Evolutionary conservation across 2,888 invertebrate genomes (phyloP), one percentile per base, ranked within the genome.

Genomic region (Cremastinae sp.): DNA sequence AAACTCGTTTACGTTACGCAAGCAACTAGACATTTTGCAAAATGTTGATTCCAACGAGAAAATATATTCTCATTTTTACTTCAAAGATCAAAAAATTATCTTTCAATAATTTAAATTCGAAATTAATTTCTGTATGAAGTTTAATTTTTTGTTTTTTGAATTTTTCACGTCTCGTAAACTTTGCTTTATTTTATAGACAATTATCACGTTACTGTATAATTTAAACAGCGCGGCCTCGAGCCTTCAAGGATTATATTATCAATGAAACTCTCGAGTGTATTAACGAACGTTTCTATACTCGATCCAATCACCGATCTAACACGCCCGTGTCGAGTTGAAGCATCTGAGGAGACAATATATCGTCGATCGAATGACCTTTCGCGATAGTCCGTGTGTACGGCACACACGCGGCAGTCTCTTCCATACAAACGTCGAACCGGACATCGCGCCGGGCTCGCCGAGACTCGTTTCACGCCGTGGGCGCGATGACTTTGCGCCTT

Each of bases 401-500:
- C 5, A 28, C 28, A 28, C 2, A 28, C 28, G 28, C 28, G 28
- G 2, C 28, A 5, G 5, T 28, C 28, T 28, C 28, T 2, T 28
- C 28, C 5, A 28, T 14, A 36, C 34, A 65, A 54, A 59, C 65
- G 65, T 73, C 49, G 70, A 75, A 75, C 75, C 75, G 59, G 70
- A 59, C 47, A 64, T 58, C 49, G 65, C 43, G 14, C 41, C 12
- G n/a, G n/a, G n/a, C 49, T 12, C 12, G 18, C 28, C 41, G 45
- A 53, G 41, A 66, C 14, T 54, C 12, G 64, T 53, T 53, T 70
- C 45, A 75, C 49, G 38, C 45, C 59, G 53, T 45, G 12, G 70
- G n/a, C n/a, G 38, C 74, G 74, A 70, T 74, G 75, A 75, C 75
- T 75, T 70, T 64, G 70, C 64, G 51, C 51, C 34, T 72, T 62